Evolutionary conservation across 2,888 invertebrate genomes (phyloP).

Genomic region (Ichneumoninae sp.): DNA sequence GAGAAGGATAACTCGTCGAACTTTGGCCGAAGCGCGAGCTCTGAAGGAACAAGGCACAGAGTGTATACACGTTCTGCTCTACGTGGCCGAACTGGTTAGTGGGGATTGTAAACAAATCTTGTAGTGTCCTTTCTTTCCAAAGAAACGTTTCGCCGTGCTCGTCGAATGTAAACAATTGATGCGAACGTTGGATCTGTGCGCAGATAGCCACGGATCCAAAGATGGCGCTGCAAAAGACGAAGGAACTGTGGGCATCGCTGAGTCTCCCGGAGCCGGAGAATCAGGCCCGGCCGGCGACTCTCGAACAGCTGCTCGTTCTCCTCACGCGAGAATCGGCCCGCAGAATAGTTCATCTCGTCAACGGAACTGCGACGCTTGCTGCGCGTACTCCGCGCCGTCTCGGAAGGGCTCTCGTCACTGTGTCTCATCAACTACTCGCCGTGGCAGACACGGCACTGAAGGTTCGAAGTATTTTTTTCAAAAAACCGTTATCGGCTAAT

Average conservation of each 20-base stretch:
- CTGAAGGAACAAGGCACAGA: slow-evolving; percentile 91
- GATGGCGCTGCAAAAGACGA: slow-evolving; percentile 90
- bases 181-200: slow-evolving; percentile 41
- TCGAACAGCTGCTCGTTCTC: slow-evolving; percentile 91
- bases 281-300: slow-evolving; percentile 91
- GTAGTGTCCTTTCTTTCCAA: not conserved
- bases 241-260: slow-evolving; percentile 89
- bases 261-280: slow-evolving; percentile 94
- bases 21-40: slow-evolving; percentile 92
- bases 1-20: slow-evolving; percentile 90
- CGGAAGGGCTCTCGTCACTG: slow-evolving; percentile 72
- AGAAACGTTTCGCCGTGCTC: not conserved
- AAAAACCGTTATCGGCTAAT: not conserved
- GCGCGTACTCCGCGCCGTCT: slow-evolving; percentile 86
- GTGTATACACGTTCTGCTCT: slow-evolving; percentile 91
- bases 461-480: slow-evolving; percentile 82
- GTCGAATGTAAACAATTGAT: not conserved
- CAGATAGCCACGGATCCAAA: slow-evolving; percentile 93
- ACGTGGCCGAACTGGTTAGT: slow-evolving; percentile 91
- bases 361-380: slow-evolving; percentile 88
- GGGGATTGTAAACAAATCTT: not conserved
- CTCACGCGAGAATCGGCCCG: slow-evolving; percentile 92
- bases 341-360: slow-evolving; percentile 91
- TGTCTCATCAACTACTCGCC: slow-evolving; percentile 86
- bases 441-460: slow-evolving; percentile 88